Percentiles rank a stretch among this genome's conserved stretches.
phyloP scores from a whole-genome alignment of 2,113 vertebrate genomes.

The Bungarus multicinctus region DNA sequence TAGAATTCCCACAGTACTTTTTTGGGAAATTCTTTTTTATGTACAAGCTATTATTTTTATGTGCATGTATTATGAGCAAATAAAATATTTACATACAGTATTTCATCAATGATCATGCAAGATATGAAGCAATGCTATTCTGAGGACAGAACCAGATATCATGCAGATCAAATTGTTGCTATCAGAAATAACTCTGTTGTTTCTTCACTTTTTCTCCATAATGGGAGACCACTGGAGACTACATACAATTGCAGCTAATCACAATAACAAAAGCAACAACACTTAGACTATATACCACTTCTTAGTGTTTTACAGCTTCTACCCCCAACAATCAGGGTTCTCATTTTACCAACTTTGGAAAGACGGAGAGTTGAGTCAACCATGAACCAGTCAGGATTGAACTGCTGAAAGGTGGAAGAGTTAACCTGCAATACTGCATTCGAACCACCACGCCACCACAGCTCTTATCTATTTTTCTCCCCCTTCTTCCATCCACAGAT shows the following conservation, averaged over 20 bases:
- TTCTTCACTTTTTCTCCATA: background rate
- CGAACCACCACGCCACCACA: too few species aligned
- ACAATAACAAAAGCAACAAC: background rate
- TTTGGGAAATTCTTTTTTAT: constrained; percentile 41
- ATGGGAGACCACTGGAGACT: background rate
- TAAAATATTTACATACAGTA: constrained; percentile 16
- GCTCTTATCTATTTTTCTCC: background rate
- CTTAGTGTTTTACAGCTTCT: background rate
- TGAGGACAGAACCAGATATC: background rate
- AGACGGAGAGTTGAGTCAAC: background rate
- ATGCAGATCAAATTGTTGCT: background rate
- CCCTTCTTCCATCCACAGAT: background rate
- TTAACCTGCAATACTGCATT: too few species aligned
- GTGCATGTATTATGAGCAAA: background rate
- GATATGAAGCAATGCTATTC: background rate
- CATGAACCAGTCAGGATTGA: background rate
- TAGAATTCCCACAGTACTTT: constrained; percentile 50
- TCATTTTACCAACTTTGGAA: background rate
- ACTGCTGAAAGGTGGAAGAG: background rate
- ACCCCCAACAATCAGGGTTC: background rate
- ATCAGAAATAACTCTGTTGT: background rate
- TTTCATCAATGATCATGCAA: background rate
- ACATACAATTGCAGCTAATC: background rate
- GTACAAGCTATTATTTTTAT: constrained; percentile 44
- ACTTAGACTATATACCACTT: background rate